Evolutionary conservation across 2,888 invertebrate species (phyloP), one percentile per base, ranked within the genome.

Genomic region (Drosophila pseudotakahashii): DNA sequence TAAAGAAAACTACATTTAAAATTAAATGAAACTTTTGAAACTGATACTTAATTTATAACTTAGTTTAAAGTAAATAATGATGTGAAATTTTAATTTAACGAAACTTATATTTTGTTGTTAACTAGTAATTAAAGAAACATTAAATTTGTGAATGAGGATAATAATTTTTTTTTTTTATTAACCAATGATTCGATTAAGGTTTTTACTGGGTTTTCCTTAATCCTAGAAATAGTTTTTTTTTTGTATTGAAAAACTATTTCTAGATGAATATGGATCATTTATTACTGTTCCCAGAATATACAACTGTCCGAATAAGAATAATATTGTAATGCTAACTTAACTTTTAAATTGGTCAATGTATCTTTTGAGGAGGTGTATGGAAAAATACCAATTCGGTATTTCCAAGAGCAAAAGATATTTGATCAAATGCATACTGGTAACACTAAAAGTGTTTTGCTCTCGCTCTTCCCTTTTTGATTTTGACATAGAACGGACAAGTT

Each of bases 271-370:
- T 45, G 45, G 26, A 26, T 45, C 9, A 45, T 26, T 45, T 32
- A 45, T n/a, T 26, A 14, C 26, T 45, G 26, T 45, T 45, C 26
- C 26, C 45, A 26, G 45, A 45, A 45, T 45, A 45, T 9, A 26
- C 26, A 45, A 45, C 45, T 45, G 45, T 26, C 45, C 26, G n/a
- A 45, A 26, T 45, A 26, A 45, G 45, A 45, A 45, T 23, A 44
- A n/a, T 23, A 45, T 26, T 45, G 26, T 26, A 45, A 45, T n/a
- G 13, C 9, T 26, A 26, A 45, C 11, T 44, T 44, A 44, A 44
- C 23, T 0, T 23, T 45, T n/a, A 5, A 45, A 26, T n/a, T 26
- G 45, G 32, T 10, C 32, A 32, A 32, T 32, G 9, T 32, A 32
- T 32, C 32, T 32, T 10, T 32, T 9, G 9, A 32, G 2, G 10